These are phyloP conservation scores for Melanotaenia pygmaea DNA, from an alignment of 2,797 vertebrate genomes.

Conservation along the genomic window DNA sequence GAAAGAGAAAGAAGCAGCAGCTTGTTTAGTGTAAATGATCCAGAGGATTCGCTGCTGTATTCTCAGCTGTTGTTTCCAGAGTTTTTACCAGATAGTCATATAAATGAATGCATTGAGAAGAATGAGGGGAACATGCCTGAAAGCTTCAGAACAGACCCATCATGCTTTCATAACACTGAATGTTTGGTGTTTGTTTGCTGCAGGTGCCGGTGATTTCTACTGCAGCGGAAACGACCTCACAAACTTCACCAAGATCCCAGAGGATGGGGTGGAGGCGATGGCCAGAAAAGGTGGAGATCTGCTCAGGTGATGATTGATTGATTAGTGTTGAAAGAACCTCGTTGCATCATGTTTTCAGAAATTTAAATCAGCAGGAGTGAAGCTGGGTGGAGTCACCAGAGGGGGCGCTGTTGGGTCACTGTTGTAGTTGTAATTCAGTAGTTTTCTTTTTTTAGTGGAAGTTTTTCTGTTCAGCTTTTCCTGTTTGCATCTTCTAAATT, in stretches of 20 bases:
- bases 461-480: too few species aligned
- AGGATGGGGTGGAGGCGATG: slow-evolving; percentile 74
- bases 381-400: background rate
- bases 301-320: slow-evolving; percentile 71
- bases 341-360: background rate
- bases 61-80: too few species aligned
- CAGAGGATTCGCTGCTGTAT: too few species aligned
- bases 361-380: too few species aligned
- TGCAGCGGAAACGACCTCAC: slow-evolving; percentile 94
- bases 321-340: background rate
- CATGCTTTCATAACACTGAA: too few species aligned
- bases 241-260: slow-evolving; percentile 81
- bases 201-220: slow-evolving; percentile 92
- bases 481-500: too few species aligned
- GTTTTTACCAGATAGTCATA: too few species aligned
- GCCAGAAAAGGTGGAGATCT: slow-evolving; percentile 68
- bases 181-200: background rate
- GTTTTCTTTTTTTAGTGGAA: background rate
- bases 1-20: too few species aligned
- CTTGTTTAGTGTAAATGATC: too few species aligned
- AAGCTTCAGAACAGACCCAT: too few species aligned
- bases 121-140: too few species aligned
- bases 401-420: background rate
- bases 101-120: too few species aligned
- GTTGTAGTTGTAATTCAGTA: background rate